Conservation (phyloP, 2,113 vertebrate genomes). For the Pyxicephalus adspersus region DNA sequence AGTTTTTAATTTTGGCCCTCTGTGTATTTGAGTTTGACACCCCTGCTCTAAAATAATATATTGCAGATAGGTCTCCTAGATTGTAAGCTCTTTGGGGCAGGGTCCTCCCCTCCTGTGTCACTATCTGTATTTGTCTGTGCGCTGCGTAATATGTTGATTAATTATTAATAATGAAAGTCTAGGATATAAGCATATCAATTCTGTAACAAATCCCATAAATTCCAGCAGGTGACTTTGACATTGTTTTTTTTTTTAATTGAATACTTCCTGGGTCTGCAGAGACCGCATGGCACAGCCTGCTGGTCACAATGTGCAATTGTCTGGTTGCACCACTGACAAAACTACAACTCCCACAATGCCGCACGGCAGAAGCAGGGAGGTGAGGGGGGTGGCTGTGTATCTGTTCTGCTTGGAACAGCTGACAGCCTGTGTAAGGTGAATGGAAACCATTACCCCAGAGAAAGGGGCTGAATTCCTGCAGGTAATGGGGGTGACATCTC, state of each 20-base stretch:
- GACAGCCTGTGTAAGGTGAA: slow-evolving; percentile 68
- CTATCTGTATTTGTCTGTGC: too few relatives aligned
- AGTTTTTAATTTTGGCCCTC: too few relatives aligned
- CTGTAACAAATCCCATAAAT: too few relatives aligned
- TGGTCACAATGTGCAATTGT: slow-evolving; percentile 35
- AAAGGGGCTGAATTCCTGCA: slow-evolving; percentile 15
- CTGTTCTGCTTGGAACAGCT: slow-evolving; percentile 74
- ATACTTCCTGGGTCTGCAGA: neutral
- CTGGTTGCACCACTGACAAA: slow-evolving; percentile 2
- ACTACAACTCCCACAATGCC: slow-evolving; percentile 74
- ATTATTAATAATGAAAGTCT: too few relatives aligned
- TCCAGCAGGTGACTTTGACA: neutral
- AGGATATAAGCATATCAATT: too few relatives aligned
- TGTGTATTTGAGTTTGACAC: too few relatives aligned
- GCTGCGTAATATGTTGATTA: too few relatives aligned
- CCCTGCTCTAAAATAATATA: too few relatives aligned
- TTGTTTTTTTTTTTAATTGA: neutral
- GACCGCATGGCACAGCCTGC: slow-evolving; percentile 35
- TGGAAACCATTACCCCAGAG: slow-evolving; percentile 39
- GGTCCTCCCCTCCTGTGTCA: too few relatives aligned
- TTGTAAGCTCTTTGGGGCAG: too few relatives aligned
- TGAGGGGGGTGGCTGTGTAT: slow-evolving; percentile 62
- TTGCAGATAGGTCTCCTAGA: too few relatives aligned
- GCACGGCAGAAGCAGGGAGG: slow-evolving; percentile 55
- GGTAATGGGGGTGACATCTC: slow-evolving; percentile 3